phyloP scores from a whole-genome alignment of 2,888 invertebrate species.

The Acronicta alni region DNA sequence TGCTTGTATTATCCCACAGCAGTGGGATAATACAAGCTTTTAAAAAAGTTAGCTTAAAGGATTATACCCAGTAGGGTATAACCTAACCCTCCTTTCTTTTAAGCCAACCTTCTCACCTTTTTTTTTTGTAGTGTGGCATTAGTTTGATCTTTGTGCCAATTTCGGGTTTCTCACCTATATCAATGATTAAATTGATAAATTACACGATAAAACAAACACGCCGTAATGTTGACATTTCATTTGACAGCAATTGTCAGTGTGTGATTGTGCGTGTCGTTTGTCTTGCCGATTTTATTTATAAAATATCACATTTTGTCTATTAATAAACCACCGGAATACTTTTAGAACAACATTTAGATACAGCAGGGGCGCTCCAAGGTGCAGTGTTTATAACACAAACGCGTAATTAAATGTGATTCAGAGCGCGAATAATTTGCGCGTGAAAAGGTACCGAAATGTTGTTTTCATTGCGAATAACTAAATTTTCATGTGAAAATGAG shows the following conservation, averaged over 20 bases:
- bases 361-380: constrained; percentile 70
- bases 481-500: constrained; percentile 56
- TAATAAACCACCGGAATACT: constrained; percentile 79
- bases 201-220: constrained; percentile 26
- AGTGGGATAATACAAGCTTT: too few species aligned
- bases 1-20: too few species aligned
- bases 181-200: background rate
- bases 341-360: constrained; percentile 77
- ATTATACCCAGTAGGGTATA: too few species aligned
- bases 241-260: constrained; percentile 46
- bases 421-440: constrained; percentile 61
- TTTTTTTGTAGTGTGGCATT: too few species aligned
- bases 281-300: constrained; percentile 77
- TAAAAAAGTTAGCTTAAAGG: too few species aligned
- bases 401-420: constrained; percentile 62
- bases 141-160: too few species aligned
- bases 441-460: constrained; percentile 53
- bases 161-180: too few species aligned
- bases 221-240: constrained; percentile 39
- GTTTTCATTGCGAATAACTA: constrained; percentile 63
- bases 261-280: constrained; percentile 53
- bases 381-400: constrained; percentile 72
- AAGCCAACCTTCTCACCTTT: too few species aligned
- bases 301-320: constrained; percentile 80
- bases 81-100: too few species aligned